Base-by-base conservation (phyloP, 2,797 vertebrate species). In the Takifugu ocellatus region DNA sequence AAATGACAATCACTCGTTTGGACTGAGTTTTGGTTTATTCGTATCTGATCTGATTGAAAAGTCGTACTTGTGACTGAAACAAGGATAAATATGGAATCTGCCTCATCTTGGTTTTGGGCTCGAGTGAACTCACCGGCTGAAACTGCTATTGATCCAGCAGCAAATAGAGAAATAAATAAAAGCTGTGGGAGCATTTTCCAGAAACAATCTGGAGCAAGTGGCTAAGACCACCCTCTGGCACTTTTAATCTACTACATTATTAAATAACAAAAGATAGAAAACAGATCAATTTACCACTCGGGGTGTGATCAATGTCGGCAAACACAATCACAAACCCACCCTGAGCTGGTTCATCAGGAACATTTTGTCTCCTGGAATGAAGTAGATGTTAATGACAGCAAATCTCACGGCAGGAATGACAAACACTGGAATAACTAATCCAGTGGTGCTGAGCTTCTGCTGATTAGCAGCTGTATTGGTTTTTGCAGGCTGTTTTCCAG, bases 201-300 rank as follows among this genome's bases (percentile, higher is more conserved):
- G 61, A 49, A 52, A 74, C 51, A 21, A 64, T 77, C 50, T 76
- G 11, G 25, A 52, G 51, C 45, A 42, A 66, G 63, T n/a, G 17
- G 63, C 58, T 63, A 59, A 74, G 63, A 62, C 50, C n/a, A 4
- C 57, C 75, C 74, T 54, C 54, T 55, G 63, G 75, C 77, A 61
- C 53, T 70, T 75, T 73, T 59, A 77, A 68, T 72, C 73, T 49
- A 59, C 70, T 81, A 64, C 75, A 83, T 85, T 77, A 84, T 81
- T 87, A 50, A 27, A 78, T 79, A 72, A 78, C 61, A 79, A 54
- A 54, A 72, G 74, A 79, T 62, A 55, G 60, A 66, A 60, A 77
- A 66, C 54, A 55, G 71, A 82, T 86, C 77, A 78, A 75, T 86
- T 85, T 75, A 61, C 66, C 66, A 68, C 60, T 75, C 69, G 70